Conservation (phyloP, 2,797 vertebrate species). For the Capromys pilorides region DNA sequence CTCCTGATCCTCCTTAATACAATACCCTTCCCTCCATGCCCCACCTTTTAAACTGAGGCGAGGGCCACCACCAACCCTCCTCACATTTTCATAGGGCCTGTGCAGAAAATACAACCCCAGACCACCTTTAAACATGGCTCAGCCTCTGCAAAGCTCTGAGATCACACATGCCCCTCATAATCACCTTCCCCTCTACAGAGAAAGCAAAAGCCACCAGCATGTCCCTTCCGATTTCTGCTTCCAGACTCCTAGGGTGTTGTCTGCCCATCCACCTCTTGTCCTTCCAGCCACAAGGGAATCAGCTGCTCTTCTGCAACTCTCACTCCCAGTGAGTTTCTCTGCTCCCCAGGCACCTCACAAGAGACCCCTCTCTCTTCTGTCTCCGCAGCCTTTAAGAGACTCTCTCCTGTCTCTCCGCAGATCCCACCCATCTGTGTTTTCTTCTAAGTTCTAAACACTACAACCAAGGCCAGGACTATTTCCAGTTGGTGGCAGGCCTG, state of each 20-base stretch:
- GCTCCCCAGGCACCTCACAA: not conserved
- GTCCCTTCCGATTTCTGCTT: not conserved
- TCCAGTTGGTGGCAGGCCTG: not conserved
- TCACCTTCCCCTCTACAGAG: not conserved
- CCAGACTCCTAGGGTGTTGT: too few species aligned
- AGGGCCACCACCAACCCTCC: not conserved
- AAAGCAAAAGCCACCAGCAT: not conserved
- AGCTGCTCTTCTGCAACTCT: too few species aligned
- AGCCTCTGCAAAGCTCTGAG: constrained; percentile 8
- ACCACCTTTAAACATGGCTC: not conserved
- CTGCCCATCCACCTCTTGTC: not conserved
- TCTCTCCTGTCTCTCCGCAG: not conserved
- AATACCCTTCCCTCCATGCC: not conserved
- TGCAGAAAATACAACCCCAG: not conserved
- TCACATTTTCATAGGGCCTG: not conserved
- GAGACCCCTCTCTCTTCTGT: not conserved
- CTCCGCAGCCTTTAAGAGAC: not conserved
- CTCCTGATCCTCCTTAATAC: not conserved
- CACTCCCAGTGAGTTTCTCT: not conserved
- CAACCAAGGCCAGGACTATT: not conserved
- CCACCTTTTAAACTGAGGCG: not conserved
- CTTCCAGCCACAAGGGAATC: not conserved
- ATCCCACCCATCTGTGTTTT: not conserved
- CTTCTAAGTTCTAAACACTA: constrained; percentile 2
- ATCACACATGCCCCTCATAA: not conserved